Evolutionary conservation across 2,797 vertebrate species (phyloP).

Genomic region (Lacerta bilineata): DNA sequence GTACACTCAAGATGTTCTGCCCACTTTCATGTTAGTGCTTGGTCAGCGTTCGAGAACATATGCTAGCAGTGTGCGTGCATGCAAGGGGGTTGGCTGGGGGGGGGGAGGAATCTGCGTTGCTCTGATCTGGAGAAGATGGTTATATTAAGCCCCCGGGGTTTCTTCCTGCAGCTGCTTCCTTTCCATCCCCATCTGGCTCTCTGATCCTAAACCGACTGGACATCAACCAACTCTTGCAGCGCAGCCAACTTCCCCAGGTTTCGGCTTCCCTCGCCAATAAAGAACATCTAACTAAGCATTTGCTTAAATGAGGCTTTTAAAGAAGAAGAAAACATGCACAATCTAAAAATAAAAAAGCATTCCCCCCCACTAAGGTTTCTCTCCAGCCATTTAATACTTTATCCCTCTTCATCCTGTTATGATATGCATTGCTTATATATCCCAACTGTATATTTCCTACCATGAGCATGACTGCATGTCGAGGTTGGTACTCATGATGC

Average conservation of each 20-base stretch:
- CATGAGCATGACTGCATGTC: neutral
- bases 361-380: neutral
- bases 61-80: neutral
- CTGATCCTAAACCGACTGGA: neutral
- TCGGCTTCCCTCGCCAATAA: neutral
- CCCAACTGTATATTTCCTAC: neutral
- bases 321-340: neutral
- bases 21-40: conserved; percentile 17
- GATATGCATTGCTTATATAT: neutral
- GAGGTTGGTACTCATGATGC: too few species aligned
- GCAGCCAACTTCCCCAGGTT: neutral
- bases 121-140: neutral
- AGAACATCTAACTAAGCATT: neutral
- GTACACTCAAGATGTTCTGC: conserved; percentile 14
- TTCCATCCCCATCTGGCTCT: conserved; percentile 23
- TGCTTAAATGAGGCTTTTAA: neutral
- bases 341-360: neutral
- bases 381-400: neutral
- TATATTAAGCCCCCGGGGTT: conserved; percentile 12
- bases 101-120: conserved; percentile 8
- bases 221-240: neutral
- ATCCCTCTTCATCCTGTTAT: neutral
- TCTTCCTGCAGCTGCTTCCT: conserved; percentile 24
- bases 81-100: neutral
- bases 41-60: conserved; percentile 28